A percentile compares a stretch with the other conserved stretches of the same genome.
Conservation (phyloP, 2,797 vertebrate species). For the Rhinophrynus dorsalis region DNA sequence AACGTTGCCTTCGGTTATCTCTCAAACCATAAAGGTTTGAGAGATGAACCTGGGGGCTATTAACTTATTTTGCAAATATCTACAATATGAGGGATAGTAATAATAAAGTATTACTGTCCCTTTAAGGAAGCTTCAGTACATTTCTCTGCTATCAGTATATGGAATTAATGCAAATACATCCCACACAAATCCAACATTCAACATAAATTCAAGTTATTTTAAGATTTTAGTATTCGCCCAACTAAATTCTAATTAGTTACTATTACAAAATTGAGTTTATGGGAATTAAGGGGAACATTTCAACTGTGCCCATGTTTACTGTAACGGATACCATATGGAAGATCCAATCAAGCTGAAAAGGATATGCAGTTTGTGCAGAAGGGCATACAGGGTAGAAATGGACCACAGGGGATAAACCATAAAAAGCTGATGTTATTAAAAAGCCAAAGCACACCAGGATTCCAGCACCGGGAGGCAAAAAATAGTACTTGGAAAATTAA, state of each 20-base stretch:
- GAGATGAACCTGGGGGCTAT: no score
- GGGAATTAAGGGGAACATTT: conserved; percentile 10
- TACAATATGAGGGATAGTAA: no score
- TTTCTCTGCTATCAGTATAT: neutral
- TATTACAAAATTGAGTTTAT: conserved; percentile 17
- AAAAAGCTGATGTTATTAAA: conserved; percentile 9
- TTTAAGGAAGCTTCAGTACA: no score
- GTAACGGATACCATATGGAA: conserved; percentile 28
- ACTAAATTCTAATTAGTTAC: conserved; percentile 15
- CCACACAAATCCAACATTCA: neutral
- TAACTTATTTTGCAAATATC: no score
- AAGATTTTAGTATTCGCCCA: conserved; percentile 7
- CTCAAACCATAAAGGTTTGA: no score
- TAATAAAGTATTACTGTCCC: no score
- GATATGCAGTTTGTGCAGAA: conserved; percentile 1
- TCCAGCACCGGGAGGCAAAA: neutral
- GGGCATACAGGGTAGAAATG: neutral
- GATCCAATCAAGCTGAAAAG: conserved; percentile 10
- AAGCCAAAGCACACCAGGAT: neutral
- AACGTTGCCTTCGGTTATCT: no score
- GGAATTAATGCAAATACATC: neutral
- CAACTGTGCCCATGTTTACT: neutral
- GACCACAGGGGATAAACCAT: neutral
- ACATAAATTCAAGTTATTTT: neutral
- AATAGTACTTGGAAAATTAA: no score